Conservation (phyloP, 1,140 invertebrate species). For the Littorina saxatilis region DNA sequence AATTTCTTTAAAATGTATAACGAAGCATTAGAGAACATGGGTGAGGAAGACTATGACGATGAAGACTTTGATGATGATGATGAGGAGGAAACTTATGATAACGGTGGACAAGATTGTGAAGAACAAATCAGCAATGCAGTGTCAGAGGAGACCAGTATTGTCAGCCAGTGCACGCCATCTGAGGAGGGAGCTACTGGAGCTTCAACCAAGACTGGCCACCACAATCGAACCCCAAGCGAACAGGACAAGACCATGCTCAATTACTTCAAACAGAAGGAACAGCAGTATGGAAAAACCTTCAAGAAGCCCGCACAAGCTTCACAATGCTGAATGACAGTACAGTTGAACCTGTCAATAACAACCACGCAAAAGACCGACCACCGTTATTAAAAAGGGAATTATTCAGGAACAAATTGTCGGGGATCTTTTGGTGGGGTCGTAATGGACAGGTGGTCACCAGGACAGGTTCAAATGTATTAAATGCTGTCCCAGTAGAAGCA, state of each 20-base stretch:
- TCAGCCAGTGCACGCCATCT: no score
- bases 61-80: slow-evolving; percentile 18
- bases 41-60: slow-evolving; percentile 29
- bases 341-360: no score
- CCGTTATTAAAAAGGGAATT: no score
- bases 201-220: background rate
- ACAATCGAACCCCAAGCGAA: background rate
- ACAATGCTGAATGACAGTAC: background rate
- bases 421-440: no score
- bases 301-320: slow-evolving; percentile 7
- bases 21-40: slow-evolving; percentile 8
- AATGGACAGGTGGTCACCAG: no score
- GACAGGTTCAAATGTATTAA: no score
- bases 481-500: no score
- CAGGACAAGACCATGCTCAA: slow-evolving; percentile 8
- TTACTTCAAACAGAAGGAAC: slow-evolving; percentile 9
- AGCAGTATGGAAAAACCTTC: slow-evolving; percentile 20
- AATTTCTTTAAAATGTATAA: slow-evolving; percentile 36
- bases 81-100: slow-evolving; percentile 1
- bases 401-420: no score
- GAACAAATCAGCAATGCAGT: background rate
- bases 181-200: background rate
- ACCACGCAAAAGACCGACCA: no score
- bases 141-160: no score
- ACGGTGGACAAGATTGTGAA: background rate